Conservation (phyloP, 37 sponge, comb jelly and placozoan species). For the Geodia barretti region DNA sequence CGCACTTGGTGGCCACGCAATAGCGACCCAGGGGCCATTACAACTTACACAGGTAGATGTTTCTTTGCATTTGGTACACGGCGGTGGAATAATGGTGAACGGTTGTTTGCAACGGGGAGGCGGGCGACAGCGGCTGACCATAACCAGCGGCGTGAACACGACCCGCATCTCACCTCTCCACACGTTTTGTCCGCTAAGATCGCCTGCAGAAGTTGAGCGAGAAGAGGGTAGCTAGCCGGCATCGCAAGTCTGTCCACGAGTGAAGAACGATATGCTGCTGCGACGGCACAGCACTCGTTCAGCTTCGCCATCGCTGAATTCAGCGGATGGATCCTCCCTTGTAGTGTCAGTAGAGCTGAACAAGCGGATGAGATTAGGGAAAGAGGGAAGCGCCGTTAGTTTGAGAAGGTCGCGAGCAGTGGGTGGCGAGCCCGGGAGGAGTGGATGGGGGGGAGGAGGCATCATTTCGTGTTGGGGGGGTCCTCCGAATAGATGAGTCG, state of each 20-base stretch:
- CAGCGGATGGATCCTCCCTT: slow-evolving; percentile 14
- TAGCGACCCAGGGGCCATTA: no score
- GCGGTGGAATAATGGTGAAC: neutral
- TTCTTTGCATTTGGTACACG: neutral
- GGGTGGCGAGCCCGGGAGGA: no score
- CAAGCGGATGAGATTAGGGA: slow-evolving; percentile 9
- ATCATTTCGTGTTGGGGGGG: no score
- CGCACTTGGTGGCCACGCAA: no score
- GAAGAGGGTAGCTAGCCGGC: neutral
- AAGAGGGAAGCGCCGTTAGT: no score
- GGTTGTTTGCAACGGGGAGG: neutral
- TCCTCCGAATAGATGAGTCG: slow-evolving; percentile 44
- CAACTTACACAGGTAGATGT: neutral
- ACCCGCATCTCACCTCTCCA: neutral
- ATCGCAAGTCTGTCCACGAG: neutral
- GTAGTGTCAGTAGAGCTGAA: slow-evolving; percentile 16
- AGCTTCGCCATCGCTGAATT: neutral
- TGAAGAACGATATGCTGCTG: neutral
- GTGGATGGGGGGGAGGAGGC: no score
- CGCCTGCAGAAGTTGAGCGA: slow-evolving; percentile 7
- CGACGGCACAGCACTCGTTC: neutral
- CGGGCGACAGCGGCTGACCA: neutral
- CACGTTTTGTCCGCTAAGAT: neutral
- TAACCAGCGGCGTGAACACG: neutral
- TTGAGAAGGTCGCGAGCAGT: no score